Base-by-base conservation (phyloP, 1,140 invertebrate species). In the Conopomorpha cramerella region DNA sequence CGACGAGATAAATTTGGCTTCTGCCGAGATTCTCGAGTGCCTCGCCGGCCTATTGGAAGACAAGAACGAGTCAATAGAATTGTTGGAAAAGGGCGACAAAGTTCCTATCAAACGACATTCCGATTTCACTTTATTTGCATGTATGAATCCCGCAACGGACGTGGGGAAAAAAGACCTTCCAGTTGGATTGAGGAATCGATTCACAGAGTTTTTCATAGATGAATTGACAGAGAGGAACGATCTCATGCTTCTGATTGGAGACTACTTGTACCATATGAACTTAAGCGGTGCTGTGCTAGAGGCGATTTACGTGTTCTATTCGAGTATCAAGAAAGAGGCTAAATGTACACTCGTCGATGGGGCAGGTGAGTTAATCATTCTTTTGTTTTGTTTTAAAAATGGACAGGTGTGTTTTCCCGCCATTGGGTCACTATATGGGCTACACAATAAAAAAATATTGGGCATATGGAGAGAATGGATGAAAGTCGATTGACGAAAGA, bases 71-170 rank as follows among this genome's bases (percentile, higher is more conserved):
- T 92, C 88, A 0, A 68, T 98, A 2, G 85, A 90, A 33, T 77
- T 98, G 19, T 65, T 94, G 29, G 95, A 98, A 68, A 84, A 90
- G 58, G 93, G 93, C 14, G 94, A 93, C 56, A 86, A 86, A 43
- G 81, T 83, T 43, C 86, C 89, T 4, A 83, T 99, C 1, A 80
- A 85, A 46, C 79, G 92, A 36, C 92, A 99, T 81, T 76, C 84
- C 0, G 83, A 96, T 53, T 99, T 99, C 58, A 90, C 92, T 1
- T 81, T 99, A 19, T 98, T 99, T 79, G 96, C 96, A 14, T 98
- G 96, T 55, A 99, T 99, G 98, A 99, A 99, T 80, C 98, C 97
- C 14, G 95, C 96, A 0, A 99, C 96, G 6, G 97, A 99, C 82
- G 88, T 99, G n/a, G 97, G 97, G 0, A 99, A 99, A 76, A 95